Percentiles rank a stretch among this genome's conserved stretches.
These are phyloP conservation scores for Bagarius yarrelli DNA, from an alignment of 2,113 vertebrate genomes.

Conservation along the genomic window DNA sequence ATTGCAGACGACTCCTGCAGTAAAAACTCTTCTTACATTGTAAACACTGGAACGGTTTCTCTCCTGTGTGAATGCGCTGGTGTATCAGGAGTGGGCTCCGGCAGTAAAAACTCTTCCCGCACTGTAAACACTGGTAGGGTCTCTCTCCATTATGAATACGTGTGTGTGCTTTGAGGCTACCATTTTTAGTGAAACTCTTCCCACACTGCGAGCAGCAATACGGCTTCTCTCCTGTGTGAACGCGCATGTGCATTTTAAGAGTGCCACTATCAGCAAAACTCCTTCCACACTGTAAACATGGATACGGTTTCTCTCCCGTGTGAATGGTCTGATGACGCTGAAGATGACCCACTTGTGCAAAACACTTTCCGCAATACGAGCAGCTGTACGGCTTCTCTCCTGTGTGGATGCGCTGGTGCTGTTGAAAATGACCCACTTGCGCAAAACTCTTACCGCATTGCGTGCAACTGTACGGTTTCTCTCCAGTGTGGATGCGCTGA, in stretches of 20 bases:
- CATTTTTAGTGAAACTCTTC: slow-evolving; percentile 3
- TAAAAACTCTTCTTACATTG: slow-evolving; percentile 4
- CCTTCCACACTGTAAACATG: neutral
- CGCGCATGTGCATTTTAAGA: neutral
- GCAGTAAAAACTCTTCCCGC: slow-evolving; percentile 9
- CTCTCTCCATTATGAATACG: slow-evolving; percentile 8
- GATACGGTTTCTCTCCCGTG: neutral
- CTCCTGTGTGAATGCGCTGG: slow-evolving; percentile 8
- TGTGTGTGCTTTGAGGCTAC: neutral
- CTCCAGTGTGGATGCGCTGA: neutral
- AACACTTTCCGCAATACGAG: neutral
- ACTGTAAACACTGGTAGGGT: neutral
- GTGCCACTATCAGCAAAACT: slow-evolving; percentile 1
- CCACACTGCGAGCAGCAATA: neutral
- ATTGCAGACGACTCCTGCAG: neutral
- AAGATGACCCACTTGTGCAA: slow-evolving; percentile 5
- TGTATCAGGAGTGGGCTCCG: neutral
- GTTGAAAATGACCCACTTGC: neutral
- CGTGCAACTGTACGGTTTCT: neutral
- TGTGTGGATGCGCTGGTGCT: neutral
- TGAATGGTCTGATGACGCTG: neutral
- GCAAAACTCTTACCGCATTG: neutral
- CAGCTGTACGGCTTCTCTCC: slow-evolving; percentile 8
- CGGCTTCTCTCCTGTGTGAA: neutral
- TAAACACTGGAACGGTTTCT: neutral